A percentile compares a stretch with the other conserved stretches of the same genome.
Conservation (phyloP, 2,113 vertebrate genomes). For the Anser cygnoides region DNA sequence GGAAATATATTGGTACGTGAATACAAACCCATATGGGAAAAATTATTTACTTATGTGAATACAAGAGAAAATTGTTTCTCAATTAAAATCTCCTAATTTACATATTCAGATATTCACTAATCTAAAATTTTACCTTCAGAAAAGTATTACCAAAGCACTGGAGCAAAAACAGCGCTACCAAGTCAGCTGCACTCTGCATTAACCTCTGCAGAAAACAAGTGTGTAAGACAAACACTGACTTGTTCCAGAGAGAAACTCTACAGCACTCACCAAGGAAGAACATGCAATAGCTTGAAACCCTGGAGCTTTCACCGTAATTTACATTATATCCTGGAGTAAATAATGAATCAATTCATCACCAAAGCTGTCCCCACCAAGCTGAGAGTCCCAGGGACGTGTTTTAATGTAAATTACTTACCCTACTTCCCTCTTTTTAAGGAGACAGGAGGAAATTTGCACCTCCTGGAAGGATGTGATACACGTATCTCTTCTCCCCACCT, state of each 20-base stretch:
- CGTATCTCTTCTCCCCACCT: fast-evolving
- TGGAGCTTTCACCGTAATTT: background rate
- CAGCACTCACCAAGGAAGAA: background rate
- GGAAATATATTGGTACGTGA: background rate
- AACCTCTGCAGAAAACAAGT: conserved; percentile 4
- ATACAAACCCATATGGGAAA: background rate
- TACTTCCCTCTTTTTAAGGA: background rate
- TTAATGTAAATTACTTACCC: background rate
- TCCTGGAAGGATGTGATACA: background rate
- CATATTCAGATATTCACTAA: background rate
- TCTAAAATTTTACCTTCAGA: background rate
- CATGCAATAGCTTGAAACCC: background rate
- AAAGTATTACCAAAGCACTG: background rate
- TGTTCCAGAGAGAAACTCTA: background rate
- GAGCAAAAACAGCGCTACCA: background rate
- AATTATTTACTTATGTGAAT: background rate
- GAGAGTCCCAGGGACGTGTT: background rate
- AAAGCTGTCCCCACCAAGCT: background rate
- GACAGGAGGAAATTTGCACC: background rate
- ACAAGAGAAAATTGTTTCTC: background rate
- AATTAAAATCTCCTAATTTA: background rate
- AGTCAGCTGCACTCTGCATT: background rate
- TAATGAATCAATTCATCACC: background rate
- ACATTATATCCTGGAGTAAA: background rate
- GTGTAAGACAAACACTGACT: background rate